Evolutionary conservation across 2,888 invertebrate genomes (phyloP).

Genomic region (Amiota minor): DNA sequence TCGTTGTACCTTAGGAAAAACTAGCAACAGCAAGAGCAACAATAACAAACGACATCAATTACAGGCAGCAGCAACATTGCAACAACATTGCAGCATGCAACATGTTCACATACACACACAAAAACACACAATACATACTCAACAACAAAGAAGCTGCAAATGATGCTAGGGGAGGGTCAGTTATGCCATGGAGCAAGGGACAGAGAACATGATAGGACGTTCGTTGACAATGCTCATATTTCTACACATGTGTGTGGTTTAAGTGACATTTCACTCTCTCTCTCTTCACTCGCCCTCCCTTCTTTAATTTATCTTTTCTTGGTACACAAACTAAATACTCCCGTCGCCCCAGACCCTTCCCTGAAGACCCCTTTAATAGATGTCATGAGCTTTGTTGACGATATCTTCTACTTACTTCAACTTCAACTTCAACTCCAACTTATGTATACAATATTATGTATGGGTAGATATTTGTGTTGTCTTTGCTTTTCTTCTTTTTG

Average conservation of each 20-base stretch:
- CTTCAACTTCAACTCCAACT: background rate
- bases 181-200: too few species aligned
- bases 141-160: background rate
- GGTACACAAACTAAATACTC: too few species aligned
- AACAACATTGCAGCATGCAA: conserved; percentile 3
- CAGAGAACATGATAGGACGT: background rate
- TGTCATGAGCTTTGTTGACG: conserved; percentile 36
- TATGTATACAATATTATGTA: too few species aligned
- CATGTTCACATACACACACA: too few species aligned
- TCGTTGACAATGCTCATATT: conserved; percentile 22
- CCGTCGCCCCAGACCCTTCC: too few species aligned
- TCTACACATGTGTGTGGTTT: background rate
- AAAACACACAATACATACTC: too few species aligned
- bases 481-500: conserved; percentile 21
- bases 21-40: conserved; percentile 18
- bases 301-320: too few species aligned
- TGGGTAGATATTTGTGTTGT: background rate
- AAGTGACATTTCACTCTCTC: conserved; percentile 30
- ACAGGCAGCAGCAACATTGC: conserved; percentile 21
- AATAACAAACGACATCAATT: conserved; percentile 28
- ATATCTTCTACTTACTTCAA: conserved; percentile 25
- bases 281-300: too few species aligned
- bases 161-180: too few species aligned
- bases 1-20: conserved; percentile 20
- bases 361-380: too few species aligned